A percentile compares a stretch with the other conserved stretches of the same genome.
phyloP scores from a whole-genome alignment of 2,797 vertebrate species.

The Scolopax bukidnonensis region DNA sequence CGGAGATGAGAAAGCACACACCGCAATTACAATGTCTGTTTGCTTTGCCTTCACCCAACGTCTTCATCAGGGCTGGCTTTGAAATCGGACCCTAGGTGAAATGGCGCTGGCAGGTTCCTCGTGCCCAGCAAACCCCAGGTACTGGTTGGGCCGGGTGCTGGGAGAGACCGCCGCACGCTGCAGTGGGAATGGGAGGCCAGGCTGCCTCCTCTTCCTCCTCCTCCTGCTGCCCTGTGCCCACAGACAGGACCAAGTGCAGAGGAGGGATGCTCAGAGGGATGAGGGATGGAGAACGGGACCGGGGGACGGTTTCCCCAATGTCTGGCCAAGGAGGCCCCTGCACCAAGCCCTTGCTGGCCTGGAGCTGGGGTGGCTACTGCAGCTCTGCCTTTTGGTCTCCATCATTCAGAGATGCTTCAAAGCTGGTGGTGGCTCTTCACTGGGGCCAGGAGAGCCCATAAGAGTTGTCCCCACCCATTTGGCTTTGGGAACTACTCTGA shows the following conservation, averaged over 20 bases:
- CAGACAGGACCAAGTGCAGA: not conserved
- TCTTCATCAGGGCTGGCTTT: conserved; percentile 16
- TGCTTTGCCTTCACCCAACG: conserved; percentile 20
- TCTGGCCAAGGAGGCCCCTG: accelerated
- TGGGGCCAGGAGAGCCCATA: not conserved
- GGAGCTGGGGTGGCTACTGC: not conserved
- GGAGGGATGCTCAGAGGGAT: not conserved
- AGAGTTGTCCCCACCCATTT: accelerated
- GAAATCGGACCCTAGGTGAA: not conserved
- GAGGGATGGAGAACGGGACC: not conserved
- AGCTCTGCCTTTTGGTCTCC: not conserved
- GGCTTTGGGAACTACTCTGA: not conserved
- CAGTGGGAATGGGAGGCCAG: not conserved
- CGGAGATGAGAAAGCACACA: conserved; percentile 28
- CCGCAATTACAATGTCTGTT: conserved; percentile 42
- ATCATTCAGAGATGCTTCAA: not conserved
- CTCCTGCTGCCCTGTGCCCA: not conserved
- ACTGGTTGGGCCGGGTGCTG: not conserved
- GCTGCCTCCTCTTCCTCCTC: not conserved
- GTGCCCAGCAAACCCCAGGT: not conserved
- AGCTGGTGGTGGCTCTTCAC: accelerated
- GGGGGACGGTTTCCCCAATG: not conserved
- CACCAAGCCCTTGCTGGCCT: not conserved
- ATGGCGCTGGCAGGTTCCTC: not conserved
- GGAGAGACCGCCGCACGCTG: not conserved